Evolutionary conservation across 2,113 vertebrate genomes (phyloP), one percentile per base, ranked within the genome.

Genomic region (Cynoglossus semilaevis): DNA sequence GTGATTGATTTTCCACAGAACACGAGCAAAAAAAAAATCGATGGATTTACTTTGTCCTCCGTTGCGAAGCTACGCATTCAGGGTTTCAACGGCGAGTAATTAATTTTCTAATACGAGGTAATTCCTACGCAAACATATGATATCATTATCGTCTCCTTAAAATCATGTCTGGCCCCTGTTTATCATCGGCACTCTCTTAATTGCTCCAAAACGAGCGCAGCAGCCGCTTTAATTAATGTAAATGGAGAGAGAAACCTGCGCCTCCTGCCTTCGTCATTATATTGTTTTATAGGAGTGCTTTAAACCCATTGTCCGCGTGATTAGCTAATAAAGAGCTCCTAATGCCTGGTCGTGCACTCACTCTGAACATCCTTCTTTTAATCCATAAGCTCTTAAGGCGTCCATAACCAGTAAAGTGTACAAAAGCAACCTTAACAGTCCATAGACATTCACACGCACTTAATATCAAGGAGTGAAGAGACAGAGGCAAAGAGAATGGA

Each of bases 301-400:
- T 70, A 79, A 78, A 29, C 46, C 74, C 80, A 78, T 85, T 87
- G 81, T 88, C 81, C 79, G 19, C 56, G 56, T 65, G 76, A 85
- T 85, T 80, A 79, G 79, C 85, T 87, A 83, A 83, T 86, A 89
- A 89, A 85, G 81, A 87, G 81, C 74, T 75, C 73, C 80, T 86
- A 88, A 88, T 89, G 87, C 65, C 81, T 84, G 74, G 77, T 81
- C 73, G 81, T 79, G 85, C 86, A 84, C 85, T 82, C 64, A 77
- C 36, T 11, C 47, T 46, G 35, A 63, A 76, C 76, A 77, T 84
- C 82, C 80, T 84, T 79, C 80, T 76, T 79, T 85, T 85, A 85
- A 87, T 88, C 85, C 84, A 87, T 89, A 85, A 85, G 78, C 83
- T 88, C 83, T 87, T 85, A 86, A 80, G 68, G 79, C 73, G 14